A percentile compares a stretch with the other conserved stretches of the same genome.
These are phyloP conservation scores for Zaprionus tsacasi DNA, from an alignment of 1,140 invertebrate species.

Conservation along the genomic window DNA sequence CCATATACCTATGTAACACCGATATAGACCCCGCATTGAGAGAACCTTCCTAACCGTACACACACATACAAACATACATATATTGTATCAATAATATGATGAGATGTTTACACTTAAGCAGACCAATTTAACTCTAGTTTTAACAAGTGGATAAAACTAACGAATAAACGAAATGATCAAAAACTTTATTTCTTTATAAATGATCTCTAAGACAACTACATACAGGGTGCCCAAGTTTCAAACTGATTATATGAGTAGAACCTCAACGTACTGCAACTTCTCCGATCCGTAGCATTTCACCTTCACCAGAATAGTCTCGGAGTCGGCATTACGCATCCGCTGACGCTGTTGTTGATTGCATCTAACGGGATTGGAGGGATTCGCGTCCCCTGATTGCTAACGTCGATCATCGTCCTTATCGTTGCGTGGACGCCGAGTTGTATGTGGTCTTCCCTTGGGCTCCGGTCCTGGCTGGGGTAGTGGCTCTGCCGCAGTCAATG, in stretches of 20 bases:
- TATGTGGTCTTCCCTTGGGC: conserved; percentile 74
- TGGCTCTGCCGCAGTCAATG: conserved; percentile 54
- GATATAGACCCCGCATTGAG: not conserved
- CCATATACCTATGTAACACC: not conserved
- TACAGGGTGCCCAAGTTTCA: conserved; percentile 9
- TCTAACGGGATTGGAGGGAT: conserved; percentile 20
- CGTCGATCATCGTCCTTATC: conserved; percentile 73
- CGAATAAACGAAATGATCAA: conserved; percentile 75
- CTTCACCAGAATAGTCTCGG: conserved; percentile 54
- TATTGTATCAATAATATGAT: conserved; percentile 57
- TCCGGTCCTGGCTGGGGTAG: conserved; percentile 54
- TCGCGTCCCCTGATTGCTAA: conserved; percentile 50
- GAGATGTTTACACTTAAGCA: conserved; percentile 66
- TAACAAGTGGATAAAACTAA: conserved; percentile 54
- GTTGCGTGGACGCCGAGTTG: conserved; percentile 67
- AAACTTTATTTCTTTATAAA: conserved; percentile 19
- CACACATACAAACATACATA: conserved; percentile 21
- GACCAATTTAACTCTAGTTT: conserved; percentile 80
- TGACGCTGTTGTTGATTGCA: conserved; percentile 51
- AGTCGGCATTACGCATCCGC: conserved; percentile 23
- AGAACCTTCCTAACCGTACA: not conserved
- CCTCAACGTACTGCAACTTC: conserved; percentile 73
- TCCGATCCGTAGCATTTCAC: conserved; percentile 70
- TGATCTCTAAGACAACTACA: not conserved
- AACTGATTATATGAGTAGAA: conserved; percentile 58